Percentiles rank a stretch among this genome's conserved stretches.
phyloP scores from a whole-genome alignment of 2,113 vertebrate species.

The Heliornis fulica region DNA sequence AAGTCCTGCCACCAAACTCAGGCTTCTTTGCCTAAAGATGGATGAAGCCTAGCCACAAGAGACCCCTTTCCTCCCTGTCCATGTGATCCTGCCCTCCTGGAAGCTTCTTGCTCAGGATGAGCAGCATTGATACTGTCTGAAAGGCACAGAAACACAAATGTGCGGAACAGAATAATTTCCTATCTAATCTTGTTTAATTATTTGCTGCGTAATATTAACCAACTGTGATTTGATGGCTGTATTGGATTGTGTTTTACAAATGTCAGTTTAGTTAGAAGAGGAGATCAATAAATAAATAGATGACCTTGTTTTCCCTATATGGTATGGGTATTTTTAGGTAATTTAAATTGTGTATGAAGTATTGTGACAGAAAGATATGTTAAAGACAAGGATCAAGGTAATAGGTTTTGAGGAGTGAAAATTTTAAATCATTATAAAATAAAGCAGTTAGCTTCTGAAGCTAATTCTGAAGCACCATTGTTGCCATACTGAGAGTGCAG shows the following conservation, averaged over 20 bases:
- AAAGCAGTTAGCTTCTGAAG: neutral
- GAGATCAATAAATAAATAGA: conserved; percentile 19
- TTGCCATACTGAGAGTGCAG: neutral
- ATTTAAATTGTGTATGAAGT: neutral
- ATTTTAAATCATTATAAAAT: neutral
- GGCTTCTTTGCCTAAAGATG: neutral
- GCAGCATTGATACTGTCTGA: neutral
- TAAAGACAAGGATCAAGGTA: neutral
- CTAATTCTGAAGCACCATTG: neutral
- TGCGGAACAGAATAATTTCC: neutral
- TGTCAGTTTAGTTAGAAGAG: neutral
- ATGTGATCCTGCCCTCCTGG: neutral
- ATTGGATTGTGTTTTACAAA: conserved; percentile 1
- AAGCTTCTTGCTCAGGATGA: neutral
- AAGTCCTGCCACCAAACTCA: neutral
- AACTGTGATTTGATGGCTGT: neutral
- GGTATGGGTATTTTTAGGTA: neutral
- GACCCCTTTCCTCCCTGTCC: neutral
- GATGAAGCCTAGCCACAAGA: neutral
- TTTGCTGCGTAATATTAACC: neutral
- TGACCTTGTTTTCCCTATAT: neutral
- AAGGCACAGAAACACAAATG: neutral
- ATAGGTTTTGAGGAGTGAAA: neutral
- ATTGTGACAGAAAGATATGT: neutral
- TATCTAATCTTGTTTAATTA: neutral